Percentiles rank a stretch among this genome's conserved stretches.
Conservation (phyloP, 2,113 vertebrate genomes). For the Tragelaphus scriptus region DNA sequence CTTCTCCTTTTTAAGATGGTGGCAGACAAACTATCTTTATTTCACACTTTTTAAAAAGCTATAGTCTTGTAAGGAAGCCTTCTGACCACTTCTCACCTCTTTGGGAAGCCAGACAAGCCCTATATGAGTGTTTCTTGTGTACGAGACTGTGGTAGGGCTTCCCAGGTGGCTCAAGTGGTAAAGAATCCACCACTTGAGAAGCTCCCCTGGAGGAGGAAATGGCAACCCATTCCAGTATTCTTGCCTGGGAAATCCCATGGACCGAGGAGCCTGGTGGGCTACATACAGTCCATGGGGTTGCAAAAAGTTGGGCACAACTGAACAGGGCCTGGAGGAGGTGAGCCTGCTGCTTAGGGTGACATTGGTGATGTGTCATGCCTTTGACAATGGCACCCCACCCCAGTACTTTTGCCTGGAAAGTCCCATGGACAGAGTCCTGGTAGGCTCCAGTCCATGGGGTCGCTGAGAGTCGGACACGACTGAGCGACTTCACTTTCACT, state of each 20-base stretch:
- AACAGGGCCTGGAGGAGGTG: background rate
- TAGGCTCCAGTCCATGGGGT: no score
- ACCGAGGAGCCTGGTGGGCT: background rate
- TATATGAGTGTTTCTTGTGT: background rate
- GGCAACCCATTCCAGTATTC: background rate
- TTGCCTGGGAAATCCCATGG: background rate
- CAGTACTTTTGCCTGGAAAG: no score
- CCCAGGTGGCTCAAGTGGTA: background rate
- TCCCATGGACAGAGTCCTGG: no score
- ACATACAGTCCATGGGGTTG: background rate
- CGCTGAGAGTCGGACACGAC: no score
- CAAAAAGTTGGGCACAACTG: background rate
- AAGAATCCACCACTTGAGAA: background rate
- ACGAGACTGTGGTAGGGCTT: background rate
- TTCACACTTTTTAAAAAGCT: background rate
- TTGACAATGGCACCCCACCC: no score
- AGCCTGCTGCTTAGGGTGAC: background rate
- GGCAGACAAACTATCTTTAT: background rate
- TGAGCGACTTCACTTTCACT: no score
- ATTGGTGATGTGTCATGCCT: accelerated
- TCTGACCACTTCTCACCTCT: background rate
- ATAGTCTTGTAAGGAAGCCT: background rate
- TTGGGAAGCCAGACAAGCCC: background rate
- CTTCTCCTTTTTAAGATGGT: background rate
- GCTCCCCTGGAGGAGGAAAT: background rate